Evolutionary conservation across 2,113 vertebrate species (phyloP).

Genomic region (Hippocampus mohnikei): DNA sequence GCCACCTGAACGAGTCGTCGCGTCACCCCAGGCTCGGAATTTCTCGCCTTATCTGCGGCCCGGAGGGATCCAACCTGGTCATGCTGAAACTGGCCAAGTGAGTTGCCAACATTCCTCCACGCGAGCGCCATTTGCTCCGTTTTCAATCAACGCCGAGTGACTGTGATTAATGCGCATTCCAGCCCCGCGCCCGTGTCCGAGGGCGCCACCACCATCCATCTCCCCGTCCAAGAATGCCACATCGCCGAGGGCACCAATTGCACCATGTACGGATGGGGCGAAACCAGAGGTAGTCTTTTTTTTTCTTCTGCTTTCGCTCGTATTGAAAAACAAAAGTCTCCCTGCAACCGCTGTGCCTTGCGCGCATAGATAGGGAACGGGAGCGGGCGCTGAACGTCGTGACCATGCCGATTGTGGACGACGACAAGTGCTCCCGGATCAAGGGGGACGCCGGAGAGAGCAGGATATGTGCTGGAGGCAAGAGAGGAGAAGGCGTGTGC

Average conservation of each 20-base stretch:
- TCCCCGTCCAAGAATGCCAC: conserved; percentile 90
- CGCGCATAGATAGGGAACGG: conserved; percentile 74
- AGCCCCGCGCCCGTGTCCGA: conserved; percentile 86
- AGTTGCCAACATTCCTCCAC: conserved; percentile 22
- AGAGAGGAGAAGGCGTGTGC: conserved; percentile 84
- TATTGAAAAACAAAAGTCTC: background rate
- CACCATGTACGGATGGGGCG: conserved; percentile 96
- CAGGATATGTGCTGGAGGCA: conserved; percentile 88
- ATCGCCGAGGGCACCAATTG: conserved; percentile 87
- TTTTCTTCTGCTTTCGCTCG: background rate
- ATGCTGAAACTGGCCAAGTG: conserved; percentile 83
- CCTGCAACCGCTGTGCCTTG: background rate
- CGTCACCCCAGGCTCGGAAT: conserved; percentile 79
- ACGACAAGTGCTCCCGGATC: conserved; percentile 83
- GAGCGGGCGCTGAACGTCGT: conserved; percentile 84
- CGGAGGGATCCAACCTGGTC: conserved; percentile 87
- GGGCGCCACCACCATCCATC: conserved; percentile 84
- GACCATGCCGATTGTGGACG: conserved; percentile 83
- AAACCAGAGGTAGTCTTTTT: conserved; percentile 85
- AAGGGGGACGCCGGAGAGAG: conserved; percentile 85
- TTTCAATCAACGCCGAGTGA: background rate
- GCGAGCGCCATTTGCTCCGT: background rate
- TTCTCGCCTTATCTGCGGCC: conserved; percentile 88
- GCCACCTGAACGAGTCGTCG: conserved; percentile 80
- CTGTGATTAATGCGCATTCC: conserved; percentile 23